phyloP scores from a whole-genome alignment of 2,888 invertebrate genomes.

The Andrena camellia region DNA sequence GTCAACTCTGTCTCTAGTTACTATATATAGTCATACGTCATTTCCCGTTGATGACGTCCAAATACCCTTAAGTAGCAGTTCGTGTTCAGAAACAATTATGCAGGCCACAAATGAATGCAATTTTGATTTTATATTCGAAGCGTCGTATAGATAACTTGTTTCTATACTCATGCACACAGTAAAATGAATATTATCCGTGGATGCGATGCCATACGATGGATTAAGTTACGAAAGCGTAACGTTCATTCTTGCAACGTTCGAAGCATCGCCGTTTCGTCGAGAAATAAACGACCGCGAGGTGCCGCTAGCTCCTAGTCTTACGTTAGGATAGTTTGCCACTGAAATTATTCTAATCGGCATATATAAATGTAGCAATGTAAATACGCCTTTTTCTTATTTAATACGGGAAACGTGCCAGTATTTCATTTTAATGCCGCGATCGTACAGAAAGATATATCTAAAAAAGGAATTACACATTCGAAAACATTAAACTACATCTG shows the following conservation, averaged over 20 bases:
- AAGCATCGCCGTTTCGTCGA: no score
- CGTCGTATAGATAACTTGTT: slow-evolving; percentile 21
- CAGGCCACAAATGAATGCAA: slow-evolving; percentile 83
- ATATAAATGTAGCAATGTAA: not conserved
- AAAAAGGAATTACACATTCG: not conserved
- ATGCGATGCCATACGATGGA: slow-evolving; percentile 75
- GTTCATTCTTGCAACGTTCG: not conserved
- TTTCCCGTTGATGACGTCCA: not conserved
- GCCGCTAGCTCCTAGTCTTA: slow-evolving; percentile 1
- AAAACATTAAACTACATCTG: not conserved
- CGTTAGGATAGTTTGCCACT: not conserved
- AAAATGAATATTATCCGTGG: slow-evolving; percentile 74
- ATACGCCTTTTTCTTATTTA: not conserved
- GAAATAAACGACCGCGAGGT: not conserved
- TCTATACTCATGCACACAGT: slow-evolving; percentile 23
- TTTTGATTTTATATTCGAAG: slow-evolving; percentile 57
- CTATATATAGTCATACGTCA: not conserved
- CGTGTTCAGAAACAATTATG: slow-evolving; percentile 70
- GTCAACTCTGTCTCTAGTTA: slow-evolving; percentile 35
- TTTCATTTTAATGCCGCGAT: slow-evolving; percentile 23
- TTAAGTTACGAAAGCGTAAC: slow-evolving; percentile 24
- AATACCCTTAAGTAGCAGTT: slow-evolving; percentile 7
- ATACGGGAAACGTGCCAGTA: slow-evolving; percentile 75
- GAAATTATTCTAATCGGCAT: slow-evolving; percentile 14
- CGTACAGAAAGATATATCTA: not conserved